Percentiles rank a stretch among this genome's conserved stretches.
Evolutionary conservation across 2,888 invertebrate species (phyloP).

Genomic region (Stenichneumon culpator): DNA sequence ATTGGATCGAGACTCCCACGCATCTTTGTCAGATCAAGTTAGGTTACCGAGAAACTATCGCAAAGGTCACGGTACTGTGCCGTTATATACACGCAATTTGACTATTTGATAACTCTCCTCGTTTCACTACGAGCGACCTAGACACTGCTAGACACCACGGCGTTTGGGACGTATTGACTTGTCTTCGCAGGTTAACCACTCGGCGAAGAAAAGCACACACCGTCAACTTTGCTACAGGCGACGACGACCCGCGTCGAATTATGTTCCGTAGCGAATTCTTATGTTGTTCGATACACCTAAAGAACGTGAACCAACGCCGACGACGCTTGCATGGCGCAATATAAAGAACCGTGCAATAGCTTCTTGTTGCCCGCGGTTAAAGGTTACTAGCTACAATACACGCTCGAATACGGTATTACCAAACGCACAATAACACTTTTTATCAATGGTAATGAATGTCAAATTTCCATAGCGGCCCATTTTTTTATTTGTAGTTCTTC

Average conservation of each 20-base stretch:
- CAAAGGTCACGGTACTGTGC: constrained; percentile 3
- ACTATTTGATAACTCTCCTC: not conserved
- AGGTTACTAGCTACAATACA: constrained; percentile 62
- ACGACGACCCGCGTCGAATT: not conserved
- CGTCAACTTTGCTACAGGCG: not conserved
- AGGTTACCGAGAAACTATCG: not conserved
- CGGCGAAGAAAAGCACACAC: not conserved
- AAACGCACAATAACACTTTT: constrained; percentile 54
- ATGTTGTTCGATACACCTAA: constrained; percentile 18
- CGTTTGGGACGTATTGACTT: not conserved
- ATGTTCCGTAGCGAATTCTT: constrained; percentile 1
- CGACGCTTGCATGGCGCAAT: not conserved
- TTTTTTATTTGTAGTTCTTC: constrained; percentile 2
- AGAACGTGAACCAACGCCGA: not conserved
- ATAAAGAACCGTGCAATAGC: constrained; percentile 23
- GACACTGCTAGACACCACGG: not conserved
- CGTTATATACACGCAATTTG: not conserved
- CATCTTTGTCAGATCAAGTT: constrained; percentile 6
- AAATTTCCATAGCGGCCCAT: constrained; percentile 43
- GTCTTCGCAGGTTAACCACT: not conserved
- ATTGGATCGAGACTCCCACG: constrained; percentile 14
- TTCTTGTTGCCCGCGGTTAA: constrained; percentile 55
- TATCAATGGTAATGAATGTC: constrained; percentile 45
- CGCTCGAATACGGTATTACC: constrained; percentile 27
- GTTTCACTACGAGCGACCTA: not conserved